Base-by-base conservation (phyloP, 1,140 invertebrate genomes). In the Aethina tumida region DNA sequence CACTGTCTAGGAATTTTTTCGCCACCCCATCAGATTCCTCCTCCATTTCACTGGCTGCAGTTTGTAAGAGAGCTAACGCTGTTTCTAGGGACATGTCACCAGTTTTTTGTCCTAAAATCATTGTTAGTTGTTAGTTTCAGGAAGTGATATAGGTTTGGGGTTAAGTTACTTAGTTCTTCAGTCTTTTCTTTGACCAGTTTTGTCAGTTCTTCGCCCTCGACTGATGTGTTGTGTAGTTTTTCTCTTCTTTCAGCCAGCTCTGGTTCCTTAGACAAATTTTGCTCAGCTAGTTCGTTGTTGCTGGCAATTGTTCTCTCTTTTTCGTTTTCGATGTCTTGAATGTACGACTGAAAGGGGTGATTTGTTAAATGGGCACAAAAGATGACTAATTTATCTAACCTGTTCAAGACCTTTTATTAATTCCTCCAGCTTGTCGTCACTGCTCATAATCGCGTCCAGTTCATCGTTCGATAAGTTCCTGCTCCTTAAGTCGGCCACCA, bases 201-300 rank as follows among this genome's bases (percentile, higher is more conserved):
- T 41, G 80, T 81, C 4, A 86, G 56, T 24, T 69, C 61, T 52
- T 76, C 74, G 22, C 80, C 81, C 46, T 72, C 63, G 53, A 81
- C 76, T 29, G 79, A 81, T 3, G 80, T 63, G 31, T 81, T 70
- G 42, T 72, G 71, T 3, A 94, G 56, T 19, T 67, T 65, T 46
- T 76, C 68, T 59, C 85, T 79, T 1, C 76, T 65, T 48, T 83
- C 75, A 25, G 77, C 70, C n/a, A 93, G 64, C 53, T 78, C 70
- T 20, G 87, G 84, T 63, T 93, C 84, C 54, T 79, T 79, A 9
- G 75, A 70, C 13, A 96, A 68, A 61, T 94, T 96, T 48, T 74
- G 82, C 59, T 95, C 89, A 2, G 90, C 88, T 32, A 89, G 62
- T 17, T 77, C 84, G 57, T 84, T 80, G 56, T 92, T 94, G 45